These are phyloP conservation scores for Magallana angulata DNA, from an alignment of 1,140 invertebrate genomes.

Conservation along the genomic window DNA sequence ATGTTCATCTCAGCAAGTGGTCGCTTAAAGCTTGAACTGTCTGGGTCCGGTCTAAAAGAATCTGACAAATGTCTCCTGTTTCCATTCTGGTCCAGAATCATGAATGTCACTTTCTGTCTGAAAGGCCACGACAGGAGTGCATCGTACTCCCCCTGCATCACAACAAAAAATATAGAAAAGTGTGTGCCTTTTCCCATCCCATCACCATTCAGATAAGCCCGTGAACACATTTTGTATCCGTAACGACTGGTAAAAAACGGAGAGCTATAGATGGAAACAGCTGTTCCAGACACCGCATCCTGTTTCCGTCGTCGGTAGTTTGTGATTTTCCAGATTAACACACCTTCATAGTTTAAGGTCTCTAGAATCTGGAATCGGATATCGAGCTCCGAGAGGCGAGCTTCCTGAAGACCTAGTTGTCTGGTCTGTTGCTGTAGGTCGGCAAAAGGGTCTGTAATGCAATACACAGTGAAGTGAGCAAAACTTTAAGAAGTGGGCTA, in stretches of 20 bases:
- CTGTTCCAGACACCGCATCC: constrained; percentile 69
- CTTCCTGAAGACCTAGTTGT: constrained; percentile 64
- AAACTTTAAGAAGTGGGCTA: too few species aligned
- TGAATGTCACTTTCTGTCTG: constrained; percentile 74
- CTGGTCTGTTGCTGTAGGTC: constrained; percentile 40
- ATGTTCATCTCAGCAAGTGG: constrained; percentile 79
- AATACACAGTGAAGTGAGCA: background rate
- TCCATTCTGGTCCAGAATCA: constrained; percentile 75
- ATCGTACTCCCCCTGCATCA: constrained; percentile 77
- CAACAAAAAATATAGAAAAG: constrained; percentile 77
- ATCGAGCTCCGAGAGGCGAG: constrained; percentile 66
- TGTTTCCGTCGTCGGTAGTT: constrained; percentile 65
- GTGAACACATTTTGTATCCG: constrained; percentile 77
- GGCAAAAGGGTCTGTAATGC: constrained; percentile 22
- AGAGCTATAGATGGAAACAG: constrained; percentile 72
- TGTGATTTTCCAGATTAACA: constrained; percentile 73
- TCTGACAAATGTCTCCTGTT: constrained; percentile 74
- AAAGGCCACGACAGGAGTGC: constrained; percentile 77
- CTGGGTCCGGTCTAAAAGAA: constrained; percentile 75
- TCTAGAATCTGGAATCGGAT: constrained; percentile 67
- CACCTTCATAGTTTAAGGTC: constrained; percentile 68
- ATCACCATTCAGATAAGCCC: constrained; percentile 89
- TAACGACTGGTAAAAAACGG: constrained; percentile 75
- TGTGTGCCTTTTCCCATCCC: constrained; percentile 80
- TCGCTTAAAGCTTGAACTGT: constrained; percentile 73